A percentile compares a stretch with the other conserved stretches of the same genome.
Conservation (phyloP, 2,113 vertebrate genomes). For the Sardina pilchardus region DNA sequence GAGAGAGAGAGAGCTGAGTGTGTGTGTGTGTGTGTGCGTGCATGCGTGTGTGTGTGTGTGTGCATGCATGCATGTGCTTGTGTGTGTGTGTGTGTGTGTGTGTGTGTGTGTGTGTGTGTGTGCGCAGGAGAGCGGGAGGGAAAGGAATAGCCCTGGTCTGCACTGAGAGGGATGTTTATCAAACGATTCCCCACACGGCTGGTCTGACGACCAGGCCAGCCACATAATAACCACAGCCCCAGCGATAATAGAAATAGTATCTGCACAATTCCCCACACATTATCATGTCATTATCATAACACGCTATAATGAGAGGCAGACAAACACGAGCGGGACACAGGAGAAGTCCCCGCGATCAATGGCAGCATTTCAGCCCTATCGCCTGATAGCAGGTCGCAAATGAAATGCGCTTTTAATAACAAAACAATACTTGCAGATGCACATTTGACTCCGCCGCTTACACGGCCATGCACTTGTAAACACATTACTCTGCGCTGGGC, state of each 20-base stretch:
- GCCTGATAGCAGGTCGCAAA: background rate
- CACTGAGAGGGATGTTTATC: slow-evolving; percentile 20
- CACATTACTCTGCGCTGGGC: background rate
- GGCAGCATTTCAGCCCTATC: background rate
- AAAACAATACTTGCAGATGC: background rate
- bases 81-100: background rate
- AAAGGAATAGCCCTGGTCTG: background rate
- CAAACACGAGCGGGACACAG: background rate
- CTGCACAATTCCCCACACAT: slow-evolving; percentile 11
- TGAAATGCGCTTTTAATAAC: background rate
- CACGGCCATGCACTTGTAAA: background rate
- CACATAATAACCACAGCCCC: background rate
- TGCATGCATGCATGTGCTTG: background rate
- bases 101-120: background rate
- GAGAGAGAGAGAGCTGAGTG: no score
- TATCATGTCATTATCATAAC: slow-evolving; percentile 14
- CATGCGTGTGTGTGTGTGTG: background rate
- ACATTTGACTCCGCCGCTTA: background rate
- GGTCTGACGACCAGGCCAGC: background rate
- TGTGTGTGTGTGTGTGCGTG: background rate
- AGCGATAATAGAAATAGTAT: background rate
- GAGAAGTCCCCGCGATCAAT: background rate
- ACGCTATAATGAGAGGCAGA: background rate
- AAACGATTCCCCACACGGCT: background rate
- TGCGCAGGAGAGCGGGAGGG: background rate